These are phyloP conservation scores for Ephestia elutella DNA, from an alignment of 1,140 invertebrate genomes.

Conservation along the genomic window DNA sequence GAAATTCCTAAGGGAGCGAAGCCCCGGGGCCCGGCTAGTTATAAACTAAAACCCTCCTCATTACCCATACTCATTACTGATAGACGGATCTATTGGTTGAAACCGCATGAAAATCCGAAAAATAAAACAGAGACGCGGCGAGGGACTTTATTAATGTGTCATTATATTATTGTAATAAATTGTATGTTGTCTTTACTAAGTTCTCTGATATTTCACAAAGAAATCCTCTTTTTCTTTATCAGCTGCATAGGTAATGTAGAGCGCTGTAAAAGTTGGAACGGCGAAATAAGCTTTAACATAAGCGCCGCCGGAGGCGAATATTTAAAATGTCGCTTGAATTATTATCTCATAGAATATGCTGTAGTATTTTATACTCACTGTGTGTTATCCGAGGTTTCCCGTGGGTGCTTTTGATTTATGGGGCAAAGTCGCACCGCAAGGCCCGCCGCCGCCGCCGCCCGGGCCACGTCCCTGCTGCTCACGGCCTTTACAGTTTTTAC, in stretches of 20 bases:
- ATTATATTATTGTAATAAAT: no score
- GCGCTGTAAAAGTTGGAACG: neutral
- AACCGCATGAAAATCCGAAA: no score
- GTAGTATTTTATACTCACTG: conserved; percentile 35
- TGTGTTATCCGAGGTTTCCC: conserved; percentile 34
- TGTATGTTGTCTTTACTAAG: no score
- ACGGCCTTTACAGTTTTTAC: conserved; percentile 47
- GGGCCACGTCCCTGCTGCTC: conserved; percentile 25
- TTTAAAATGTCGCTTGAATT: conserved; percentile 37
- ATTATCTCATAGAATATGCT: conserved; percentile 37
- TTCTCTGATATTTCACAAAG: neutral
- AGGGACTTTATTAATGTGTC: no score
- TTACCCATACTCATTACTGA: no score
- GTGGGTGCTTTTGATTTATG: conserved; percentile 65
- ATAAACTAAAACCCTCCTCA: no score
- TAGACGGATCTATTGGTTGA: no score
- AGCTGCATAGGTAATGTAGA: neutral
- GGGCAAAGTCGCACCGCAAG: conserved; percentile 49
- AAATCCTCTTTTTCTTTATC: neutral
- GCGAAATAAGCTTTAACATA: conserved; percentile 5
- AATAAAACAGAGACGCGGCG: no score
- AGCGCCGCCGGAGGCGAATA: conserved; percentile 7
- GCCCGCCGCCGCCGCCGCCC: conserved; percentile 42
- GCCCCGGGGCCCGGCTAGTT: no score
- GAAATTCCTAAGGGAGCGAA: no score